Evolutionary conservation across 2,797 vertebrate species (phyloP).

Genomic region (Gadopsis marmoratus): DNA sequence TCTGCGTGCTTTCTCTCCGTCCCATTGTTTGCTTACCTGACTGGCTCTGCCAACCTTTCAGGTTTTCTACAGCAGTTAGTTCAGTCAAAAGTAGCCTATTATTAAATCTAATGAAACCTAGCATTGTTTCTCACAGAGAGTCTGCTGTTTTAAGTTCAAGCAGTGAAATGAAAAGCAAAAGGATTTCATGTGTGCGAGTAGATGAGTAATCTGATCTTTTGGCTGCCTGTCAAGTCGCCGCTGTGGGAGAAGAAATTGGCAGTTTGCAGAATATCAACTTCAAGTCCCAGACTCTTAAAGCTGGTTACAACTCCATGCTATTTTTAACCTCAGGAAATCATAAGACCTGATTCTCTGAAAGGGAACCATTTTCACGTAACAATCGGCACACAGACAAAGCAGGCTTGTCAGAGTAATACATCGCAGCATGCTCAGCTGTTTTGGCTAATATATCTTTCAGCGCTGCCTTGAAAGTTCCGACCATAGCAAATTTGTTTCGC

Average conservation of each 20-base stretch:
- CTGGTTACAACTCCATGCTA: constrained; percentile 5
- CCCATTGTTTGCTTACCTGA: neutral
- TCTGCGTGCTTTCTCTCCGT: neutral
- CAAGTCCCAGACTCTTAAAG: neutral
- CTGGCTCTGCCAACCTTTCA: neutral
- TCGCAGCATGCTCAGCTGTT: fast-evolving
- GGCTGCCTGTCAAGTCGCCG: neutral
- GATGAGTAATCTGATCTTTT: constrained; percentile 14
- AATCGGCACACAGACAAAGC: fast-evolving
- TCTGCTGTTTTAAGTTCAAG: neutral
- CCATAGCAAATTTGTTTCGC: neutral
- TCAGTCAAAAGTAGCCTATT: neutral
- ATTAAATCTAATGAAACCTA: neutral
- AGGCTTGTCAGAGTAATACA: neutral
- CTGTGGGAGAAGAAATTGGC: neutral
- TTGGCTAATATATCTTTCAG: neutral
- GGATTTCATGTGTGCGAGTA: neutral
- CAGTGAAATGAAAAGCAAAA: constrained; percentile 34
- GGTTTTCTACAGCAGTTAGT: neutral
- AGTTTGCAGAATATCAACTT: neutral
- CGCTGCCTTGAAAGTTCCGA: neutral
- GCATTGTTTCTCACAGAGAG: neutral
- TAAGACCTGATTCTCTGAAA: neutral
- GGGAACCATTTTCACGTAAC: fast-evolving
- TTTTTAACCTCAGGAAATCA: constrained; percentile 17